Conservation (phyloP, 2,888 invertebrate genomes). For the Leucania comma region DNA sequence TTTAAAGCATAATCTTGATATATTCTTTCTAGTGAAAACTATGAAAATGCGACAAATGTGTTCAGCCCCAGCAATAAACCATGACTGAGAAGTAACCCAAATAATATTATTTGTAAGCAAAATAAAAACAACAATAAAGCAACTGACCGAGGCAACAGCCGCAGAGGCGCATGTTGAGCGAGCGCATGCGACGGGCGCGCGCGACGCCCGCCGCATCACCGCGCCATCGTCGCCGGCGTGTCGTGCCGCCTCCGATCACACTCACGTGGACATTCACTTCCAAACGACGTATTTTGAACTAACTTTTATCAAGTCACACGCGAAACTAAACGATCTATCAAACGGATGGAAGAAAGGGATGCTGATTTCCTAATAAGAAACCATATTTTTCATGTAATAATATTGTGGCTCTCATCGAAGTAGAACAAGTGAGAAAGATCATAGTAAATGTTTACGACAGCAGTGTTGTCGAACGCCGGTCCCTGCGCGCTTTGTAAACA, state of each 20-base stretch:
- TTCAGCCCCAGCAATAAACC: constrained; percentile 54
- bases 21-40: constrained; percentile 9
- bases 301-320: constrained; percentile 48
- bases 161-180: constrained; percentile 88
- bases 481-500: constrained; percentile 79
- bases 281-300: constrained; percentile 69
- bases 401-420: constrained; percentile 54
- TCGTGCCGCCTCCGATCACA: constrained; percentile 75
- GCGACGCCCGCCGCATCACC: constrained; percentile 79
- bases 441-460: constrained; percentile 70
- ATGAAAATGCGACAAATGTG: constrained; percentile 26
- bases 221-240: constrained; percentile 76
- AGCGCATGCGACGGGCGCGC: constrained; percentile 80
- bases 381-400: constrained; percentile 22
- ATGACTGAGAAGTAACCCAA: constrained; percentile 47
- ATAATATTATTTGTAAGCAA: constrained; percentile 39
- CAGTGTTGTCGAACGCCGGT: constrained; percentile 68
- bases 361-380: constrained; percentile 14
- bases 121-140: constrained; percentile 50
- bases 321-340: constrained; percentile 49
- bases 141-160: constrained; percentile 88
- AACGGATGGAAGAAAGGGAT: not conserved
- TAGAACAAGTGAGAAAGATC: constrained; percentile 51
- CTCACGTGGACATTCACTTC: constrained; percentile 85
- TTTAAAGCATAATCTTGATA: constrained; percentile 8